phyloP scores from a whole-genome alignment of 2,888 invertebrate genomes.

The Geotrupes spiniger region DNA sequence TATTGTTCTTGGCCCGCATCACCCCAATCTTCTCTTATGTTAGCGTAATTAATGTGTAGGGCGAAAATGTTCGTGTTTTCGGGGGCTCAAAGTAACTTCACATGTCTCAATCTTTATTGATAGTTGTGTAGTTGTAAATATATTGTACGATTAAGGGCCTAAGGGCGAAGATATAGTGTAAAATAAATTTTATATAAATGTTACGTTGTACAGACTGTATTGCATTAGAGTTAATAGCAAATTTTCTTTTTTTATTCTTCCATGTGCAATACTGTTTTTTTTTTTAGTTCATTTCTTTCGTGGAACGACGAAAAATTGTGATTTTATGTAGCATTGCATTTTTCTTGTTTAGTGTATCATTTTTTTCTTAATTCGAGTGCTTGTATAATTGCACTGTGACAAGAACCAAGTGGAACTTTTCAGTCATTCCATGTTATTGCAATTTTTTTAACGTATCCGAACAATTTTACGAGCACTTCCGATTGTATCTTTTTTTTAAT shows the following conservation, averaged over 20 bases:
- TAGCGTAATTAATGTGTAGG: constrained; percentile 19
- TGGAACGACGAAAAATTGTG: neutral
- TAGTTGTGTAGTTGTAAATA: constrained; percentile 41
- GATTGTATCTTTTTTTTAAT: neutral
- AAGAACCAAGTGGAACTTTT: too few species aligned
- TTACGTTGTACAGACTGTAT: constrained; percentile 7
- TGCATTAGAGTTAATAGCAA: neutral
- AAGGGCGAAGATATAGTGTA: constrained; percentile 5
- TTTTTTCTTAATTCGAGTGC: constrained; percentile 1
- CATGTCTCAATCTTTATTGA: constrained; percentile 30
- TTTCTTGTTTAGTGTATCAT: neutral
- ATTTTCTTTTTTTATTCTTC: neutral
- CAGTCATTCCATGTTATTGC: too few species aligned
- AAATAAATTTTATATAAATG: constrained; percentile 6
- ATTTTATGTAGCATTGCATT: neutral
- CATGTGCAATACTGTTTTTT: constrained; percentile 1
- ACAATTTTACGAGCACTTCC: neutral
- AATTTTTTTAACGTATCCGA: neutral
- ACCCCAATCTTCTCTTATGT: constrained; percentile 4
- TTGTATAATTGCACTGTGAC: neutral
- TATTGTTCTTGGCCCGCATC: too few species aligned
- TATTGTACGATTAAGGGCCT: constrained; percentile 13
- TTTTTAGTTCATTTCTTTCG: neutral
- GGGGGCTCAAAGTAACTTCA: constrained; percentile 38
- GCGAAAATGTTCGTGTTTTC: constrained; percentile 22